phyloP scores from a whole-genome alignment of 2,113 vertebrate genomes.

The Uria lomvia region DNA sequence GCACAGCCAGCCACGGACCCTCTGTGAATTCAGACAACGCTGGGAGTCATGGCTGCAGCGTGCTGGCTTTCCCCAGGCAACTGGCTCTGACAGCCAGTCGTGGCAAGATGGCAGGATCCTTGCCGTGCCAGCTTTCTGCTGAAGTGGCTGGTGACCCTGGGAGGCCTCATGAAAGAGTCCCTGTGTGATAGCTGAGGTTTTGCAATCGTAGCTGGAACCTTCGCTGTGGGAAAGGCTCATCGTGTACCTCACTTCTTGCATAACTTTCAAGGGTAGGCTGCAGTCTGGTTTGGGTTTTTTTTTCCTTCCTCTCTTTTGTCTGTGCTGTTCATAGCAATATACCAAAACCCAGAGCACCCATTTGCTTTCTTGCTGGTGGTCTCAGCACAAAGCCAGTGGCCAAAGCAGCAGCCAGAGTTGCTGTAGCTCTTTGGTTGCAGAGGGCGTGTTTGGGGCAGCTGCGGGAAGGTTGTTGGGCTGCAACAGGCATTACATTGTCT shows the following conservation, averaged over 20 bases:
- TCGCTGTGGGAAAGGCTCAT: slow-evolving; percentile 7
- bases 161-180: not conserved
- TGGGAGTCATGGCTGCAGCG: not conserved
- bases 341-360: not conserved
- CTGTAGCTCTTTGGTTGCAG: not conserved
- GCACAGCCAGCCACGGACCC: not conserved
- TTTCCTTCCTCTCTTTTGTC: not conserved
- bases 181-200: not conserved
- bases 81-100: not conserved
- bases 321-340: not conserved
- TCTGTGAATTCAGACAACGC: not conserved
- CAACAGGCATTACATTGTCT: not conserved
- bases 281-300: not conserved
- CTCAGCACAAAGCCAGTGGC: not conserved
- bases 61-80: not conserved
- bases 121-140: not conserved
- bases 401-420: not conserved
- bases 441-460: not conserved
- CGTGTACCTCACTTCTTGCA: not conserved
- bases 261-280: not conserved
- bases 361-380: not conserved
- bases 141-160: not conserved
- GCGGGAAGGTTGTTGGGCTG: not conserved
- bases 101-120: not conserved
- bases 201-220: not conserved